Conservation (phyloP, 2,113 vertebrate genomes). For the Malaclemys terrapin region DNA sequence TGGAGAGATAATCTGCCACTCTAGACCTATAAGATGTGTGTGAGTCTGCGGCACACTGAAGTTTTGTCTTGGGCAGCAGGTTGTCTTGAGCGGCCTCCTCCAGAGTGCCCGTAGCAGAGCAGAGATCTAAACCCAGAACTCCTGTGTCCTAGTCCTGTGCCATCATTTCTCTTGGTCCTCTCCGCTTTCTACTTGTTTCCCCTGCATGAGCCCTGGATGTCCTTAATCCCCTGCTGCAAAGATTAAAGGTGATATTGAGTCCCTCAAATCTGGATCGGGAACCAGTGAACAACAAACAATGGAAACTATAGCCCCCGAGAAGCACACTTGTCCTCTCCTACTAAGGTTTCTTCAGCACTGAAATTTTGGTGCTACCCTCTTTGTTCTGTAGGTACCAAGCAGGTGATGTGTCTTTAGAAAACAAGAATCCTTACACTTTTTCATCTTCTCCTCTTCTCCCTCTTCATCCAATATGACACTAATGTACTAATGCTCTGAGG, state of each 20-base stretch:
- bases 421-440: background rate
- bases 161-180: background rate
- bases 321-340: accelerated
- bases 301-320: background rate
- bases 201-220: background rate
- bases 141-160: background rate
- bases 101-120: too few species aligned
- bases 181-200: accelerated
- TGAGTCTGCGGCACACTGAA: background rate
- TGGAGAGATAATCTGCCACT: background rate
- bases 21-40: too few species aligned
- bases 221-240: background rate
- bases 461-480: background rate
- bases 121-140: background rate
- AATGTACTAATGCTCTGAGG: background rate
- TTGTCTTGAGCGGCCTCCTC: background rate
- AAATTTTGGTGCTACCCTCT: background rate
- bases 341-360: background rate
- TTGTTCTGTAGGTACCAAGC: background rate
- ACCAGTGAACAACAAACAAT: background rate
- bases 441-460: conserved; percentile 29
- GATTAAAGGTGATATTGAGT: background rate
- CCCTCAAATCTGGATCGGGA: background rate
- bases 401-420: background rate
- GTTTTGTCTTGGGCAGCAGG: background rate